A percentile compares a stretch with the other conserved stretches of the same genome.
These are phyloP conservation scores for Elaeidobius kamerunicus DNA, from an alignment of 2,888 invertebrate genomes.

Conservation along the genomic window DNA sequence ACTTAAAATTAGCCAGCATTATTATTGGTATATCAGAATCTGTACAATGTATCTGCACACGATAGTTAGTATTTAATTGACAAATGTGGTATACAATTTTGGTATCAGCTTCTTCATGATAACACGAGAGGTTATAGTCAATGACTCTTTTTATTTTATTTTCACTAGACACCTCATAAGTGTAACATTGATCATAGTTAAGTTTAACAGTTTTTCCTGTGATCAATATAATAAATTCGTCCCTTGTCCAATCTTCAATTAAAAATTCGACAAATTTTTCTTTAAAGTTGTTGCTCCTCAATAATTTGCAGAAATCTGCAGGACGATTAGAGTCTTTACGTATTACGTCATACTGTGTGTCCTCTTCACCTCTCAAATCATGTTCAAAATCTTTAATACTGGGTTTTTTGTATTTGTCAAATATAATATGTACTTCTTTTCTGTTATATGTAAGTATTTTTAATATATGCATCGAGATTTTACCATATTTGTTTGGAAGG, in stretches of 20 bases:
- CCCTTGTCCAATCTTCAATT: constrained; percentile 34
- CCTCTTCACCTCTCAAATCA: constrained; percentile 34
- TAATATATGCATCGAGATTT: constrained; percentile 30
- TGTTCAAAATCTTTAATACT: constrained; percentile 35
- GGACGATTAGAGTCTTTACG: constrained; percentile 37
- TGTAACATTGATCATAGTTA: constrained; percentile 33
- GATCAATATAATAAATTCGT: constrained; percentile 26
- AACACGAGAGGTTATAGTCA: background rate
- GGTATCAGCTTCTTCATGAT: background rate
- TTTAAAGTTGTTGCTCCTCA: constrained; percentile 26
- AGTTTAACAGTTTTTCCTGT: constrained; percentile 32
- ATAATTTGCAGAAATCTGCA: constrained; percentile 37
- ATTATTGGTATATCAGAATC: constrained; percentile 23
- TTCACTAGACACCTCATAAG: constrained; percentile 31
- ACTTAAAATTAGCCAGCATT: constrained; percentile 23
- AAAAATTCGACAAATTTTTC: constrained; percentile 37
- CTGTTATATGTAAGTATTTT: constrained; percentile 33
- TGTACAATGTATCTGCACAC: constrained; percentile 10
- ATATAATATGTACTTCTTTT: constrained; percentile 38
- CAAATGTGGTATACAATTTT: constrained; percentile 2
- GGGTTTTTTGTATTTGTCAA: constrained; percentile 38
- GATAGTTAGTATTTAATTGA: background rate
- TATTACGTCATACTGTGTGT: constrained; percentile 33
- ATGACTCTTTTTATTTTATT: constrained; percentile 26
- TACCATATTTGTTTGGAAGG: constrained; percentile 32